Evolutionary conservation across 2,113 vertebrate genomes (phyloP), one percentile per base, ranked within the genome.

Genomic region (Taurulus bubalis): DNA sequence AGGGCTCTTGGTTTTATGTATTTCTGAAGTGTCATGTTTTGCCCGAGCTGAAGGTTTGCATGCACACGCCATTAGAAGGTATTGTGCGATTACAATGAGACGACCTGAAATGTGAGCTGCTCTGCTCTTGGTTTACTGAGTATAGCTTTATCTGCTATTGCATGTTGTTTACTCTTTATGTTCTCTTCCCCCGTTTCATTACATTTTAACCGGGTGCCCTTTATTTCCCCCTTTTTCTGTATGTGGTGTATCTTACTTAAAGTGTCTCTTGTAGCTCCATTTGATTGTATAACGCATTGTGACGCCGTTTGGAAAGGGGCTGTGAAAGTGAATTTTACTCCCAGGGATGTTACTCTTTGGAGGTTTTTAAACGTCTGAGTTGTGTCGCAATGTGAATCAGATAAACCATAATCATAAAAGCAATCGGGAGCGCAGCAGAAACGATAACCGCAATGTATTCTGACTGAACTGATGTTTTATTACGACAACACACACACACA

Each of bases 361-460:
- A 72, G 38, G 53, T 42, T 64, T 84, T 71, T n/a, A 78, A 78
- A 40, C 40, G 6, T 28, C 72, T 62, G 20, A 30, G 36, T 84
- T 70, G 49, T 66, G 40, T 65, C 47, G 58, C 51, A 55, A 60
- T 42, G 64, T 16, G 56, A 80, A 74, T 59, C 73, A 20, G 65
- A 76, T 72, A 49, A 80, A 73, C 24, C 55, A 69, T 83, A 76
- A 80, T 76, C 56, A 58, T 69, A 69, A 83, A 83, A 77, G n/a
- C 65, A 45, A 47, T 72, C 0, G 2, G 68, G 8, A 26, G 32
- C 9, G 18, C 8, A 36, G 32, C 18, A 11, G 22, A 40, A 47
- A 42, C 8, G 14, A 63, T 11, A 63, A 63, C 12, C 6, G 4
- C 14, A 3, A 8, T 28, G 55, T 62, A 3, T 45, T 53, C 26